Base-by-base conservation (phyloP, 2,888 invertebrate species). In the Scaptomyza tumidula region DNA sequence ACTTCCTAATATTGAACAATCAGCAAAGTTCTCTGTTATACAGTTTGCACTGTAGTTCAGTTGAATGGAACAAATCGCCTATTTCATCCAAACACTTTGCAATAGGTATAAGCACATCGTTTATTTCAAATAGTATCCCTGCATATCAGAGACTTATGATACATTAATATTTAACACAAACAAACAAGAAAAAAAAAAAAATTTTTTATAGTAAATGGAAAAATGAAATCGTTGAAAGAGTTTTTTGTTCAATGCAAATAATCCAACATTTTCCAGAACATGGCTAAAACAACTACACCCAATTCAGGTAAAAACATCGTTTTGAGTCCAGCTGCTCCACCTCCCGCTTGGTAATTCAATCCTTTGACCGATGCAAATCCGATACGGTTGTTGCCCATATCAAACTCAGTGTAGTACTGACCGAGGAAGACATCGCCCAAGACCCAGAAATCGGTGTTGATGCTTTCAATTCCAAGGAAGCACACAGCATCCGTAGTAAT, bases 401-500 rank as follows among this genome's bases (percentile, higher is more conserved):
- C 98, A 92, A 98, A 99, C 93, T 97, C 97, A 0, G 98, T 97
- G 93, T 98, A 98, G 93, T 94, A 98, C 89, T 95, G 95, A 56
- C 98, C 98, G 91, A 98, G 96, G 93, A 98, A 99, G 73, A 98
- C 96, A 93, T 99, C 98, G 64, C 98, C 98, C 78, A 99, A 94
- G 92, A 99, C 98, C 99, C 99, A 99, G 80, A 98, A 94, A 0
- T 58, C 24, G 0, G 31, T 62, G 97, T 94, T 92, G 98, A 98
- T 88, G 0, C 11, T 97, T 94, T 50, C 97, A 93, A 99, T 98
- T 58, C 98, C 98, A 81, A 97, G 96, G 79, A 98, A 93, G 89
- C 99, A 99, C 55, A 96, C 93, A 85, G 95, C 93, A 91, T 94
- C 93, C 4, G 45, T 0, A 6, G n/a, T 14, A 5, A 83, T 9